phyloP scores from a whole-genome alignment of 1,140 invertebrate genomes.

The Medauroidea extradentata region DNA sequence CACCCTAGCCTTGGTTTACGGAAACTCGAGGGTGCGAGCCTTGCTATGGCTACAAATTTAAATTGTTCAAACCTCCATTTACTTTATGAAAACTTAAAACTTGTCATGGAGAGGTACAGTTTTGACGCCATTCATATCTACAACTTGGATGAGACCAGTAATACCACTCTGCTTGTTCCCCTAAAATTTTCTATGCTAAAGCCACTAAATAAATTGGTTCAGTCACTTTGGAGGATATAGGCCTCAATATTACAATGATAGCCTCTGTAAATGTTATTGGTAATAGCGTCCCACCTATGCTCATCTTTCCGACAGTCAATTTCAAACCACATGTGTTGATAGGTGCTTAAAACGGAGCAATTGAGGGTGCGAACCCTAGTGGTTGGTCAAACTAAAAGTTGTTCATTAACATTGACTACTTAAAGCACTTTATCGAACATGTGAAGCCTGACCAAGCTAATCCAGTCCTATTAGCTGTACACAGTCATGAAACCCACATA shows the following conservation, averaged over 20 bases:
- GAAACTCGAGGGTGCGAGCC: slow-evolving; percentile 41
- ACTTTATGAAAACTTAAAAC: slow-evolving; percentile 36
- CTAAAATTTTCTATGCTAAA: slow-evolving; percentile 31
- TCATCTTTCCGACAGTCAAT: slow-evolving; percentile 20
- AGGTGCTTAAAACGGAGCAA: slow-evolving; percentile 2
- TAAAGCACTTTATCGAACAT: slow-evolving; percentile 7
- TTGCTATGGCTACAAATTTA: slow-evolving; percentile 45
- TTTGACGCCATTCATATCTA: slow-evolving; percentile 37
- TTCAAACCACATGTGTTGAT: slow-evolving; percentile 10
- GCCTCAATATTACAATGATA: no score
- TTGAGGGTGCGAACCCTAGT: slow-evolving; percentile 10
- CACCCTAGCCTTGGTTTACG: slow-evolving; percentile 42
- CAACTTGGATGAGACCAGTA: slow-evolving; percentile 44
- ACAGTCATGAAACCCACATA: slow-evolving; percentile 12
- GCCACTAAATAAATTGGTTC: slow-evolving; percentile 33
- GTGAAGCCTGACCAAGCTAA: background rate
- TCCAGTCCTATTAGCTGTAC: background rate
- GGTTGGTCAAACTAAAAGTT: slow-evolving; percentile 11
- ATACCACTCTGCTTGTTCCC: no score
- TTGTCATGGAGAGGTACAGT: slow-evolving; percentile 31
- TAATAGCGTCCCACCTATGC: slow-evolving; percentile 22
- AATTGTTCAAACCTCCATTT: slow-evolving; percentile 42
- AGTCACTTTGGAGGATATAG: slow-evolving; percentile 29
- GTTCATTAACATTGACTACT: no score
- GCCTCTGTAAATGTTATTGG: slow-evolving; percentile 19